Base-by-base conservation (phyloP, 2,797 vertebrate genomes). In the Gambusia yucatana region DNA sequence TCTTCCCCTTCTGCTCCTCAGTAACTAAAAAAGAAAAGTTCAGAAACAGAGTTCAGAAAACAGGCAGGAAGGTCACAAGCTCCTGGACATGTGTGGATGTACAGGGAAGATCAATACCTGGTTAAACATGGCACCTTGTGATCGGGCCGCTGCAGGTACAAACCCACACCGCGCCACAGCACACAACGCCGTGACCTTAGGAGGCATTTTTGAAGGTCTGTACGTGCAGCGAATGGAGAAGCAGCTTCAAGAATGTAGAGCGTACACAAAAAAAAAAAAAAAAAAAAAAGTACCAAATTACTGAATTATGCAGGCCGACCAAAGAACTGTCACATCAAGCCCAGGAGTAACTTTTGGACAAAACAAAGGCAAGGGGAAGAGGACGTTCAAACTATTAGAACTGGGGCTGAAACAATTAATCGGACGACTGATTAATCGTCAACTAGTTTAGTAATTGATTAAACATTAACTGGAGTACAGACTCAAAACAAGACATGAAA, bases 291-390 rank as follows among this genome's bases (percentile, higher is more conserved):
- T 20, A 48, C 17, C 6, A 17, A 20, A 22, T 22, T 22, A 50
- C 48, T 50, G 48, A 93, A 93, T 94, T 92, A 94, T 94, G 93
- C 92, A 94, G 86, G 55, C 78, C 22, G 77, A 88, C 84, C 88
- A 87, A 82, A 81, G 80, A 55, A 65, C 57, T 65, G 82, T 44
- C 76, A 78, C 76, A 75, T 82, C 86, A 81, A 85, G 84, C 79
- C 77, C 80, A 84, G 82, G 44, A 86, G 77, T 80, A 86, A 93
- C 93, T 91, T 90, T 91, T 87, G 83, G 75, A 77, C 47, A 80
- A 69, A 81, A 80, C 50, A 0, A n/a, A 69, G 33, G 47, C 55
- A 30, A 57, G 14, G 30, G 73, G 44, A 59, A 70, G 77, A 75
- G 50, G 72, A 48, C 72, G 61, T 50, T 50, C 73, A 78, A 81